Percentiles rank a stretch among this genome's conserved stretches.
These are phyloP conservation scores for Euschistus heros DNA, from an alignment of 1,140 invertebrate species.

Conservation along the genomic window DNA sequence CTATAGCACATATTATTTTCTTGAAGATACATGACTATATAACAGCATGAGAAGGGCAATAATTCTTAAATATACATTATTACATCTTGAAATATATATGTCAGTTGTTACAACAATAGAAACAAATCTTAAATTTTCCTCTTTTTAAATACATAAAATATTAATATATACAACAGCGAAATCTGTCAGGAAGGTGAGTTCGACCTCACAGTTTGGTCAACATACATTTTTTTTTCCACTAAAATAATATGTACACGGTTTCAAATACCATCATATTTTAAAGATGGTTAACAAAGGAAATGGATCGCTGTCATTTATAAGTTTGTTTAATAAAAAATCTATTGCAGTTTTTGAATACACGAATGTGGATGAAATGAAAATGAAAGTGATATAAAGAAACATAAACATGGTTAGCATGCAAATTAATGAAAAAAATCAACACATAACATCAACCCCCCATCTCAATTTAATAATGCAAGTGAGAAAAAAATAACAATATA, in stretches of 20 bases:
- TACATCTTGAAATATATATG: not conserved
- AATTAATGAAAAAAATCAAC: not conserved
- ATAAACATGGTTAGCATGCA: not conserved
- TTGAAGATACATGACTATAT: conserved; percentile 6
- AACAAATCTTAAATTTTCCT: not conserved
- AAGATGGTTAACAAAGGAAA: too few relatives aligned
- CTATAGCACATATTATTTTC: not conserved
- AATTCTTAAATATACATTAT: not conserved
- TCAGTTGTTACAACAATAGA: not conserved
- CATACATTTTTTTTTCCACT: not conserved
- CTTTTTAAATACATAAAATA: not conserved
- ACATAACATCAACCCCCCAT: conserved; percentile 3
- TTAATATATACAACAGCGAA: not conserved
- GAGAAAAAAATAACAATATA: not conserved
- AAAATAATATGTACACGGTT: conserved; percentile 3
- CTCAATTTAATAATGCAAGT: conserved; percentile 8
- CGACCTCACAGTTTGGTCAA: not conserved
- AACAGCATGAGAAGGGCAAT: not conserved
- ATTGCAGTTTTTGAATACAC: too few relatives aligned
- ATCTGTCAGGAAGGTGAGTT: not conserved
- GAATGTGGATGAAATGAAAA: not conserved
- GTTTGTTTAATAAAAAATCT: too few relatives aligned
- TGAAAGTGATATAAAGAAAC: not conserved
- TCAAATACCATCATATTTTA: not conserved
- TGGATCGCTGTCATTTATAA: too few relatives aligned